phyloP scores from a whole-genome alignment of 2,888 invertebrate species.

The Torymus tubicola region DNA sequence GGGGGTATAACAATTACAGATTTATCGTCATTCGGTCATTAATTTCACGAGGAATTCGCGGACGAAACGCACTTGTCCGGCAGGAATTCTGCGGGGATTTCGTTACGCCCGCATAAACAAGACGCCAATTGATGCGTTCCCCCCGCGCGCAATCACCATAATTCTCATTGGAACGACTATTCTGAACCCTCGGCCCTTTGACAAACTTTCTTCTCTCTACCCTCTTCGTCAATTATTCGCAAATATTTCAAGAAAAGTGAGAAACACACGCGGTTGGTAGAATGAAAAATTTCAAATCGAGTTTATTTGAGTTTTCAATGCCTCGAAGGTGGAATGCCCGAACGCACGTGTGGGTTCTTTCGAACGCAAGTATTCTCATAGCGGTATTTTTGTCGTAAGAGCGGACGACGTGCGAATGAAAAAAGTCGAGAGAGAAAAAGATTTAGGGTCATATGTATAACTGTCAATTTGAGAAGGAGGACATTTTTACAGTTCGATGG shows the following conservation, averaged over 20 bases:
- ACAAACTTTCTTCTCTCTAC: conserved; percentile 24
- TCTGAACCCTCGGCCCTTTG: conserved; percentile 39
- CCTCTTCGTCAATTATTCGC: conserved; percentile 9
- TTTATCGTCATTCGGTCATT: conserved; percentile 32
- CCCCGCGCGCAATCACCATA: conserved; percentile 45
- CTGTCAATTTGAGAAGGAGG: no score
- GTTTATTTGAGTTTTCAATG: conserved; percentile 19
- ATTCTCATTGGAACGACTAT: conserved; percentile 40
- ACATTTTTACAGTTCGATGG: no score
- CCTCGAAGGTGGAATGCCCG: conserved; percentile 11
- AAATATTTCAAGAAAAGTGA: not conserved
- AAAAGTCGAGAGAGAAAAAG: no score
- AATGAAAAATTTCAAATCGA: conserved; percentile 36
- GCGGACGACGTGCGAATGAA: not conserved
- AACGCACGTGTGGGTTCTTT: no score
- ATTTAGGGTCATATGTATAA: no score
- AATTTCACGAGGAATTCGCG: conserved; percentile 3
- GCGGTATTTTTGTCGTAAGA: not conserved
- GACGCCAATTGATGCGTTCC: conserved; percentile 19
- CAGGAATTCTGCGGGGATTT: conserved; percentile 43
- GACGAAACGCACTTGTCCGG: not conserved
- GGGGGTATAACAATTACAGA: conserved; percentile 14
- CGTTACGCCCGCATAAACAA: conserved; percentile 51
- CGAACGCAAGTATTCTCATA: no score
- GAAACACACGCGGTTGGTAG: not conserved